Base-by-base conservation (phyloP, 2,888 invertebrate genomes). In the Hoplodrina blanda region DNA sequence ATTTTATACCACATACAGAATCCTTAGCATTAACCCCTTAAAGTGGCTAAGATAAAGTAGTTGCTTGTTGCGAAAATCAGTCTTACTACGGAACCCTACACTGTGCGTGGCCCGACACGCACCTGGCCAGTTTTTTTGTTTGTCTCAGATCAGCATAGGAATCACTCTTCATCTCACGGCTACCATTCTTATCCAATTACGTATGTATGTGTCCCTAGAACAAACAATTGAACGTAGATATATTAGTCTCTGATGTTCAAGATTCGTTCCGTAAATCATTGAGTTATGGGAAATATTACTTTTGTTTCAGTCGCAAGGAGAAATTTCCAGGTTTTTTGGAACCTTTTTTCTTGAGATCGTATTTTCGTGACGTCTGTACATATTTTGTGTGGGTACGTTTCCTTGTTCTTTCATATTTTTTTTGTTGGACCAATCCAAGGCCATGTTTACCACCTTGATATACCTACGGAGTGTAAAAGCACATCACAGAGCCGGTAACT, bases 201-300 rank as follows among this genome's bases (percentile, higher is more conserved):
- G 44, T 46, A 20, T 1, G 53, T 56, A 44, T 71, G 56, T 52
- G 41, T 75, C 17, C 19, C 17, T 33, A 44, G 59, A 59, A 70
- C 75, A 71, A 75, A 71, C 71, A 75, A 52, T 37, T 17, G 13
- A 15, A 52, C 11, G 50, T 19, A 52, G 56, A 75, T 75, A 66
- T 71, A 71, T 75, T 66, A 75, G 33, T 75, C 66, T 66, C 56
- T 66, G 63, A 41, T 49, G 46, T 54, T 63, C 63, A 37, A 49
- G 56, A 37, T 66, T 25, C 19, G 13, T 71, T 8, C 25, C 67
- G 56, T 71, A 75, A 75, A 71, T 75, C 71, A 66, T 67, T 0
- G 66, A 75, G 76, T 75, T 66, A 66, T 19, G 67, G 50, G 19
- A 8, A 13, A 66, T 52, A 71, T 71, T 75, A 55, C 66, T 75